A percentile compares a stretch with the other conserved stretches of the same genome.
phyloP scores from a whole-genome alignment of 1,140 invertebrate species.

The Coptotermes formosanus region DNA sequence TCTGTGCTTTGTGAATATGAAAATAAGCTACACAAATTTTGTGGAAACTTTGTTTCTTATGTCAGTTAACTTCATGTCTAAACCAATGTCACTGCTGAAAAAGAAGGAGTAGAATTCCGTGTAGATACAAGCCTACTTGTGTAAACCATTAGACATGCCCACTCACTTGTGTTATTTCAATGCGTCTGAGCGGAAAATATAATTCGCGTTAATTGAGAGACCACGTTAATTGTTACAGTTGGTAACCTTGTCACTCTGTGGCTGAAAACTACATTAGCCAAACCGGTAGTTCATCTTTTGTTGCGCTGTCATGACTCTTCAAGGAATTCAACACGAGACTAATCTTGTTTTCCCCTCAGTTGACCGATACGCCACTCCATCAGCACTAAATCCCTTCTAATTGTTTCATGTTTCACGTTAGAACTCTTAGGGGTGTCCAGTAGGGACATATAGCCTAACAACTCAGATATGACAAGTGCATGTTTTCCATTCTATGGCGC shows the following conservation, averaged over 20 bases:
- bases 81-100: too few species aligned
- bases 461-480: too few species aligned
- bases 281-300: not conserved
- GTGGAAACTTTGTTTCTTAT: too few species aligned
- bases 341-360: constrained; percentile 18
- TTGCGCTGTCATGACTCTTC: not conserved
- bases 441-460: not conserved
- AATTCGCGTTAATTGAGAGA: not conserved
- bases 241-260: not conserved
- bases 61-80: too few species aligned
- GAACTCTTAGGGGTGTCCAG: not conserved
- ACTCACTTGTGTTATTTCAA: too few species aligned
- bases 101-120: too few species aligned
- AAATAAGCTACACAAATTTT: too few species aligned
- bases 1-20: too few species aligned
- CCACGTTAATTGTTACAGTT: not conserved
- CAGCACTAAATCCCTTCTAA: not conserved
- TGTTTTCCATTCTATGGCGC: too few species aligned
- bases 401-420: not conserved
- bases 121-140: too few species aligned
- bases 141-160: too few species aligned
- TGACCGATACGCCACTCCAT: not conserved
- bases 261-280: not conserved
- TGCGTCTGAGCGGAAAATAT: too few species aligned
- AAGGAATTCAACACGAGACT: not conserved